A percentile compares a stretch with the other conserved stretches of the same genome.
Evolutionary conservation across 2,797 vertebrate species (phyloP).

Genomic region (Phoxinus dragarum): DNA sequence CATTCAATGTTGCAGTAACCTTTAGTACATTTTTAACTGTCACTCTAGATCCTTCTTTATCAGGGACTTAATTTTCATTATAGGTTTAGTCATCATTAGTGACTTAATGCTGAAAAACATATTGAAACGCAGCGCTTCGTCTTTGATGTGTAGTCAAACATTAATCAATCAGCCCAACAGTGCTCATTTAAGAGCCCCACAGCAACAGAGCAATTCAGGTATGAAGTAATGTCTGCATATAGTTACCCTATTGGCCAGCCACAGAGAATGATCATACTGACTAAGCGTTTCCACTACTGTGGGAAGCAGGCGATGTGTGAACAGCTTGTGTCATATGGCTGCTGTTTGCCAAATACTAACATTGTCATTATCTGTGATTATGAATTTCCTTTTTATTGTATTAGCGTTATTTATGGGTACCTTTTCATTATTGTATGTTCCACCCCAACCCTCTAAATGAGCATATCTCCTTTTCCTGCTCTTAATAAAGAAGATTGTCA

Average conservation of each 20-base stretch:
- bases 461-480: background rate
- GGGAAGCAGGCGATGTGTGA: constrained; percentile 38
- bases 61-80: constrained; percentile 26
- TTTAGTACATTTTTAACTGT: constrained; percentile 13
- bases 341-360: constrained; percentile 39
- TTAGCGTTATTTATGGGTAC: constrained; percentile 23
- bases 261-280: constrained; percentile 51
- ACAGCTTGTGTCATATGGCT: constrained; percentile 54
- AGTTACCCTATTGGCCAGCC: constrained; percentile 50
- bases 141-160: constrained; percentile 59
- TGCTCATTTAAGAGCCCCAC: constrained; percentile 54
- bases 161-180: constrained; percentile 58
- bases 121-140: background rate
- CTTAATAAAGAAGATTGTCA: constrained; percentile 21
- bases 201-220: constrained; percentile 54
- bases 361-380: constrained; percentile 49
- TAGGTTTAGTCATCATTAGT: constrained; percentile 37
- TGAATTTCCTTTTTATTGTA: constrained; percentile 24
- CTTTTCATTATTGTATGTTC: constrained; percentile 37
- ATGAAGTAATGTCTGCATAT: constrained; percentile 54
- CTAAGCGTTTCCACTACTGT: constrained; percentile 57
- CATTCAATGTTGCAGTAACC: background rate
- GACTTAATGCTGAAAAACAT: constrained; percentile 1
- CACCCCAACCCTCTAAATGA: constrained; percentile 36
- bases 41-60: constrained; percentile 27